Evolutionary conservation across 2,113 vertebrate genomes (phyloP).

Genomic region (Salvelinus sp.): DNA sequence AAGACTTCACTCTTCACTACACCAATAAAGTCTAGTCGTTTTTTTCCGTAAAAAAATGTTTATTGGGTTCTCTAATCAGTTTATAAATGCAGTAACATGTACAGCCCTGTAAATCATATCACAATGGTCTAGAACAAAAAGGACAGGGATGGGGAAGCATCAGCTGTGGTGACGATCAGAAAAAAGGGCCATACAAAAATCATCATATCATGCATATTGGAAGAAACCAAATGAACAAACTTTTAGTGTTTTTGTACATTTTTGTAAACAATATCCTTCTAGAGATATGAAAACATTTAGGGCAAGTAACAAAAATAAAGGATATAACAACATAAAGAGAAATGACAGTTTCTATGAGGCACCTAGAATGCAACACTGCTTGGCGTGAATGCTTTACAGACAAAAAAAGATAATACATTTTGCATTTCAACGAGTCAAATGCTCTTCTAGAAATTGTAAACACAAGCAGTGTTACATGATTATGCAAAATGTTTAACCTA

Average conservation of each 20-base stretch:
- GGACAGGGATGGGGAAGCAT: slow-evolving; percentile 70
- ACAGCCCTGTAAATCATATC: slow-evolving; percentile 77
- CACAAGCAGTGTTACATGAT: slow-evolving; percentile 75
- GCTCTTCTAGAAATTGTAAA: slow-evolving; percentile 74
- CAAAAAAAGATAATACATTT: slow-evolving; percentile 55
- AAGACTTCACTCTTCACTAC: background rate
- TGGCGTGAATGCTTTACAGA: slow-evolving; percentile 70
- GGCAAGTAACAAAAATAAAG: slow-evolving; percentile 78
- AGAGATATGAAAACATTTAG: slow-evolving; percentile 80
- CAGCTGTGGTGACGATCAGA: slow-evolving; percentile 72
- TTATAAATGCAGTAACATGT: slow-evolving; percentile 81
- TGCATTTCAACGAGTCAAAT: slow-evolving; percentile 70
- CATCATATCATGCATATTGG: slow-evolving; percentile 77
- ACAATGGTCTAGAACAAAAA: slow-evolving; percentile 71
- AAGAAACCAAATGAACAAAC: slow-evolving; percentile 60
- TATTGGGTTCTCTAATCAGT: slow-evolving; percentile 80
- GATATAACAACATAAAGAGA: slow-evolving; percentile 66
- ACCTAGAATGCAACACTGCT: slow-evolving; percentile 82
- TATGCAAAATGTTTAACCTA: slow-evolving; percentile 76
- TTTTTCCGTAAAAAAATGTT: slow-evolving; percentile 64
- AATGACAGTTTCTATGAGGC: slow-evolving; percentile 70
- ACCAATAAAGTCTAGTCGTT: background rate
- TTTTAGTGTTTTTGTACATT: slow-evolving; percentile 85
- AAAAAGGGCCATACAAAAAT: slow-evolving; percentile 71
- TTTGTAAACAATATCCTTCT: slow-evolving; percentile 84